Conservation (phyloP, 2,888 invertebrate species). For the Dryomyza anilis region DNA sequence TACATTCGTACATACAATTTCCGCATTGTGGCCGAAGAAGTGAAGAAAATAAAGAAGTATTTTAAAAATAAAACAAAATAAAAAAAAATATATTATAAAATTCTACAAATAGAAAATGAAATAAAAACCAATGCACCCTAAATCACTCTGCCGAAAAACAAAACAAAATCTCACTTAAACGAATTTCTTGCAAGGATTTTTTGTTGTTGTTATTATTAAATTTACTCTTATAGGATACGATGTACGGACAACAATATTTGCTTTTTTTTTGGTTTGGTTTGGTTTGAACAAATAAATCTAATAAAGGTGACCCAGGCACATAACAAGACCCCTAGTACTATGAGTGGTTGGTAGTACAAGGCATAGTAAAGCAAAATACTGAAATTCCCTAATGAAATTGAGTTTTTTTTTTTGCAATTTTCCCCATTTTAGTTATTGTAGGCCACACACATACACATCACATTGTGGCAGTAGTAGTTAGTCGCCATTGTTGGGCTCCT, state of each 20-base stretch:
- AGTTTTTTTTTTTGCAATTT: background rate
- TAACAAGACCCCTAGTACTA: background rate
- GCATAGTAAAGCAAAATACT: background rate
- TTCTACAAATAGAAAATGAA: background rate
- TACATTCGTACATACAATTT: slow-evolving; percentile 7
- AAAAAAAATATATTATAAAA: background rate
- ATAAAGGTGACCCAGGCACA: slow-evolving; percentile 9
- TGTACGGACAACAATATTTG: too few species aligned
- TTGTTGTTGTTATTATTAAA: background rate
- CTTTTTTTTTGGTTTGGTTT: slow-evolving; percentile 1
- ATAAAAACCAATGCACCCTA: background rate
- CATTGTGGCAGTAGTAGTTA: too few species aligned
- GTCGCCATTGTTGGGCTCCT: background rate
- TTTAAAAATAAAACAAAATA: background rate
- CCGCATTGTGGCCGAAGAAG: background rate
- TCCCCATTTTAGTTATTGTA: background rate
- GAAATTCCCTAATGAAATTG: background rate
- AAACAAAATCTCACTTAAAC: background rate
- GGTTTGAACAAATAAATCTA: slow-evolving; percentile 13
- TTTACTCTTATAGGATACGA: too few species aligned
- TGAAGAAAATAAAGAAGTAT: background rate
- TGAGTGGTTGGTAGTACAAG: too few species aligned
- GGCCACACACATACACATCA: background rate
- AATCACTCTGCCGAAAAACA: background rate
- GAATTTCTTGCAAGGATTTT: slow-evolving; percentile 1